Base-by-base conservation (phyloP, 2,797 vertebrate species). In the Harpagifer antarcticus region DNA sequence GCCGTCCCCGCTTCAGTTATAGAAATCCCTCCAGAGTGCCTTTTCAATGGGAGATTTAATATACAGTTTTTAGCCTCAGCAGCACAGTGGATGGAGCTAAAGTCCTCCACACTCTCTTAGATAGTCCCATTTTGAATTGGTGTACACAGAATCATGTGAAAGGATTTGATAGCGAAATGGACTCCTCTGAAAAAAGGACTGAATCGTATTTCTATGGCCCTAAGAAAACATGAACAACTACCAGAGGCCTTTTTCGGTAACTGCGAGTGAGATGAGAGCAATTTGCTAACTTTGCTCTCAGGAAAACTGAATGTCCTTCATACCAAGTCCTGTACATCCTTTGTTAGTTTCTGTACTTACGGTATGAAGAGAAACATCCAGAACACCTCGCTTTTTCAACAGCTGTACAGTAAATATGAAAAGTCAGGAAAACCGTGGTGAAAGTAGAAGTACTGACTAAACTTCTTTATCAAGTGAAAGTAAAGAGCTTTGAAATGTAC, bases 11-110 rank as follows among this genome's bases (percentile, higher is more conserved):
- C 69, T 49, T 33, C 45, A 86, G 62, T 62, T 68, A 70, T 45
- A 76, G 58, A 73, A 58, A 82, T 76, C 75, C 49, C 49, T 52
- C 47, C 33, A 67, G 31, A 64, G 74, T 40, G n/a, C 64, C 50
- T 73, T 78, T 69, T 66, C 42, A 82, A 50, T 59, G 16, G 62
- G 42, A 75, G 62, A 73, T 60, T 64, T 66, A 61, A 83, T 80
- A 70, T 63, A 61, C 43, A 71, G 33, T 57, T 72, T 77, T 76
- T 61, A 65, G 45, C 57, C 14, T 31, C 56, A 27, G 53, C 56
- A 20, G 11, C 37, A 17, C 33, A 40, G 68, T 23, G 47, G 48
- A 62, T 48, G 17, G 31, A 74, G 49, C 48, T 45, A n/a, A 76
- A 80, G 5, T 67, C 62, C 47, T 62, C 4, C 61, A 40, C 50